Evolutionary conservation across 1,140 invertebrate genomes (phyloP).

Genomic region (Alviniconcha marisindica): DNA sequence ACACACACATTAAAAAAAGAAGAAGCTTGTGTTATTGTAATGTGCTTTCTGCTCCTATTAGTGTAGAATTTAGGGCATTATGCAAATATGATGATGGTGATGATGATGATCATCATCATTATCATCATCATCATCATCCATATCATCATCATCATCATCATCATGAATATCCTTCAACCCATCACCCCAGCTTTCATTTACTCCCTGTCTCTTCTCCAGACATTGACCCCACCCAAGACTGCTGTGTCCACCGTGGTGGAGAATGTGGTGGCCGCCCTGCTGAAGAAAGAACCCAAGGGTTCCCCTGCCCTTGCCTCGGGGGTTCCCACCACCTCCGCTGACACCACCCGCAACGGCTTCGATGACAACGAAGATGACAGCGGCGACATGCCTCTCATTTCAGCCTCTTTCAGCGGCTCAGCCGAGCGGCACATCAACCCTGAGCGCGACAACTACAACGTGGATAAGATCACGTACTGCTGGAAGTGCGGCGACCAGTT

Average conservation of each 20-base stretch:
- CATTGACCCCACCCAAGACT: background rate
- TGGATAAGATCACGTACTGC: slow-evolving; percentile 70
- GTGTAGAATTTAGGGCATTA: too few species aligned
- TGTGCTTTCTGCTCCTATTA: too few species aligned
- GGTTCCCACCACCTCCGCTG: background rate
- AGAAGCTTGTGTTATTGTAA: too few species aligned
- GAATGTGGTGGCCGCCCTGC: slow-evolving; percentile 50
- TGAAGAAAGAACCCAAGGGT: slow-evolving; percentile 44
- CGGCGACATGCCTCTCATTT: slow-evolving; percentile 38
- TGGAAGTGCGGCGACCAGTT: slow-evolving; percentile 69
- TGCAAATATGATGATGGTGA: too few species aligned
- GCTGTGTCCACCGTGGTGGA: slow-evolving; percentile 44
- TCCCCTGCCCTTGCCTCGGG: slow-evolving; percentile 32
- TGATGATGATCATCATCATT: too few species aligned
- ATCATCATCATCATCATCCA: too few species aligned
- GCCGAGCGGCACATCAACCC: slow-evolving; percentile 64
- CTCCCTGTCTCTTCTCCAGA: background rate
- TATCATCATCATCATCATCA: too few species aligned
- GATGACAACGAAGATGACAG: slow-evolving; percentile 46
- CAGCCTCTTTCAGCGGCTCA: slow-evolving; percentile 49
- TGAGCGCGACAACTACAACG: slow-evolving; percentile 68
- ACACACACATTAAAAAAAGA: too few species aligned
- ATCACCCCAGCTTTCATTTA: too few species aligned
- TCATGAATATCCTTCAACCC: too few species aligned
- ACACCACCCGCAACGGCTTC: background rate